Percentiles rank a stretch among this genome's conserved stretches.
These are phyloP conservation scores for Cotesia congregata DNA, from an alignment of 2,888 invertebrate species.

Conservation along the genomic window DNA sequence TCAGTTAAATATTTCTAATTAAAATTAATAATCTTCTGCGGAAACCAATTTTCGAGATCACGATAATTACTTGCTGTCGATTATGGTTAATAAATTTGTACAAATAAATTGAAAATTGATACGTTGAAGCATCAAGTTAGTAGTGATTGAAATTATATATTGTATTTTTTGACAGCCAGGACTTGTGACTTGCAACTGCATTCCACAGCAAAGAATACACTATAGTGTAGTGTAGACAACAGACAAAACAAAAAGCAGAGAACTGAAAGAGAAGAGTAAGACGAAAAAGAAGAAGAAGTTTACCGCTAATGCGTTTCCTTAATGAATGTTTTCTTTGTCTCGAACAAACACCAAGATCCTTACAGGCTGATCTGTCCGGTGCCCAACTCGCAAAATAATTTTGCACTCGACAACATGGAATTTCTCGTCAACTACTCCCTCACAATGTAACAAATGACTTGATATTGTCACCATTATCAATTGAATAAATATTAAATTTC, in stretches of 20 bases:
- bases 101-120: background rate
- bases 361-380: slow-evolving; percentile 52
- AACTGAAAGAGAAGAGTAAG: slow-evolving; percentile 43
- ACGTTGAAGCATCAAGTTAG: too few species aligned
- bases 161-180: background rate
- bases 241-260: slow-evolving; percentile 47
- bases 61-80: too few species aligned
- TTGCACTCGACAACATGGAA: slow-evolving; percentile 38
- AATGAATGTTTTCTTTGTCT: slow-evolving; percentile 67
- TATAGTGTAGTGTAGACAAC: slow-evolving; percentile 36
- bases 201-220: slow-evolving; percentile 24
- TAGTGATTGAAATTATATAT: background rate
- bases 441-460: slow-evolving; percentile 11
- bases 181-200: slow-evolving; percentile 27
- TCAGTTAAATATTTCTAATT: background rate
- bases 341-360: slow-evolving; percentile 60
- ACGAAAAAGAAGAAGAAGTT: slow-evolving; percentile 54
- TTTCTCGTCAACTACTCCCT: slow-evolving; percentile 23
- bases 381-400: slow-evolving; percentile 51
- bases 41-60: too few species aligned
- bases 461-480: background rate
- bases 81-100: too few species aligned
- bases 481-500: background rate
- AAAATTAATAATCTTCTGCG: background rate
- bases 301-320: slow-evolving; percentile 65